phyloP scores from a whole-genome alignment of 2,888 invertebrate species.

The Neocrepidodera transversa region DNA sequence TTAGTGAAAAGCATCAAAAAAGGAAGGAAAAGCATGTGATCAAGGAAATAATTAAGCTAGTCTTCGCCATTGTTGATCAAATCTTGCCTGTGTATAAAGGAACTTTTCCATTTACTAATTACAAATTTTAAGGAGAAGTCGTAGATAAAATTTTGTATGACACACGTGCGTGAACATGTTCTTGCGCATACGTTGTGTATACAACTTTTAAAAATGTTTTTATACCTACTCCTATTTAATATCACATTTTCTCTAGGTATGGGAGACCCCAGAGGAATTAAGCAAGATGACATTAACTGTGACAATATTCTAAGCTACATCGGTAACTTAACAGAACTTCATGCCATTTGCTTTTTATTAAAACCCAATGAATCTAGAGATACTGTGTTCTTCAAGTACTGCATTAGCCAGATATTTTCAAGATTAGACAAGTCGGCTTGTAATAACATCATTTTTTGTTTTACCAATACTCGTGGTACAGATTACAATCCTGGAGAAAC shows the following conservation, averaged over 20 bases:
- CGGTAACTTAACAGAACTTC: conserved; percentile 48
- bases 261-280: conserved; percentile 48
- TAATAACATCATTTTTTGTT: conserved; percentile 53
- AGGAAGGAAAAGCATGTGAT: no score
- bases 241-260: conserved; percentile 35
- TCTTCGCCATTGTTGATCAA: no score
- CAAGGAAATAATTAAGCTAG: no score
- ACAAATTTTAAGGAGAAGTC: no score
- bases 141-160: no score
- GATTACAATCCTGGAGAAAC: conserved; percentile 48
- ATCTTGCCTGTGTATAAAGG: no score
- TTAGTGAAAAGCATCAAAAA: no score
- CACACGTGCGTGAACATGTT: no score
- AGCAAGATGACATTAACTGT: conserved; percentile 45
- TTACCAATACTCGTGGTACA: conserved; percentile 48
- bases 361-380: conserved; percentile 50
- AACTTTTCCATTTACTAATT: no score
- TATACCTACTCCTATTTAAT: no score
- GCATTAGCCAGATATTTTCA: conserved; percentile 52
- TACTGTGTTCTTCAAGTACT: conserved; percentile 52
- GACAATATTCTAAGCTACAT: conserved; percentile 52
- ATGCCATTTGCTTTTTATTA: conserved; percentile 52
- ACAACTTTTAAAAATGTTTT: no score
- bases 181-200: no score
- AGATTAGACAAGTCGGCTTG: conserved; percentile 54